phyloP scores from a whole-genome alignment of 2,888 invertebrate genomes.

The Antheraea yamamai region DNA sequence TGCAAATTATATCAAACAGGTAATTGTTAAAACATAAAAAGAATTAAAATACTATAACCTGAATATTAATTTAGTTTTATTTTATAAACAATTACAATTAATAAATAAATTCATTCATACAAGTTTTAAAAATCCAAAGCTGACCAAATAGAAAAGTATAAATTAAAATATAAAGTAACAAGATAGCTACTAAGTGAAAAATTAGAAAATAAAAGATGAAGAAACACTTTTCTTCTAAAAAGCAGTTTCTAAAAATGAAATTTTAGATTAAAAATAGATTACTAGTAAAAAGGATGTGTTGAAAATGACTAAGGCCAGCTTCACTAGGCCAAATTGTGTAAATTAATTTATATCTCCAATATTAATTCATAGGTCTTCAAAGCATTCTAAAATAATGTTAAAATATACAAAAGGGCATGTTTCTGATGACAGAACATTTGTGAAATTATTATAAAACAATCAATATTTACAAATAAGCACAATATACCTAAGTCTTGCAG shows the following conservation, averaged over 20 bases:
- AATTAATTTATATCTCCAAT: background rate
- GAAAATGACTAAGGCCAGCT: conserved; percentile 43
- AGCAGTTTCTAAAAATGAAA: conserved; percentile 51
- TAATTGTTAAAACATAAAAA: background rate
- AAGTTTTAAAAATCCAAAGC: conserved; percentile 37
- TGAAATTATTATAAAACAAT: conserved; percentile 41
- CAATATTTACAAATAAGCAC: conserved; percentile 18
- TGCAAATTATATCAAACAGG: background rate
- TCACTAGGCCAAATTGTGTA: conserved; percentile 28
- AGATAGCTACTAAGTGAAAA: conserved; percentile 35
- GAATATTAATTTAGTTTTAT: conserved; percentile 27
- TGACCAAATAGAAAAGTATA: conserved; percentile 36
- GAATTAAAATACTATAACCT: conserved; percentile 20
- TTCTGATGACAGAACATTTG: conserved; percentile 60
- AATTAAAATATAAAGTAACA: conserved; percentile 31
- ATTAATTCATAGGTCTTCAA: conserved; percentile 34
- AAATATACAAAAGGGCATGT: conserved; percentile 50
- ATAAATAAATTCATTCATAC: conserved; percentile 32
- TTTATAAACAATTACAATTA: conserved; percentile 24
- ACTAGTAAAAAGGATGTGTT: conserved; percentile 27
- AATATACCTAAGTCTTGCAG: conserved; percentile 20
- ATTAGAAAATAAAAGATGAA: conserved; percentile 42
- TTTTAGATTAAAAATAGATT: conserved; percentile 29
- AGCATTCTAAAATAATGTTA: conserved; percentile 41
- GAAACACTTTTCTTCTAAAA: conserved; percentile 67